Conservation (phyloP, 2,797 vertebrate genomes). For the Orestias chungarensis region DNA sequence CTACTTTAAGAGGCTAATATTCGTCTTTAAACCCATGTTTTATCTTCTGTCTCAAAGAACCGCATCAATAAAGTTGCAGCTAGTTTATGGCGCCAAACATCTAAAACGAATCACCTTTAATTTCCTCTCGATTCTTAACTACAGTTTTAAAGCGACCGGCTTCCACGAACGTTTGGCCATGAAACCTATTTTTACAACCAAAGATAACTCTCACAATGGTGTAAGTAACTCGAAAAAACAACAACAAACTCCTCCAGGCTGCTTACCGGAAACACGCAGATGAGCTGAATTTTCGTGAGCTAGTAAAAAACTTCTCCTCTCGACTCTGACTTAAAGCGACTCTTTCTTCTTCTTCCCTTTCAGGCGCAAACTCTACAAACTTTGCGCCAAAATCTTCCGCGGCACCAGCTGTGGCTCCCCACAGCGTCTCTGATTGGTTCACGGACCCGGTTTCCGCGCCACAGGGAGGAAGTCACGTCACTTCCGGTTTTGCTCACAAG, state of each 20-base stretch:
- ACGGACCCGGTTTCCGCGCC: too few relatives aligned
- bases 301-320: too few relatives aligned
- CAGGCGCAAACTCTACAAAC: slow-evolving; percentile 6
- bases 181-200: background rate
- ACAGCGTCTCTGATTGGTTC: slow-evolving; percentile 52
- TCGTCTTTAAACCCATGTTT: too few relatives aligned
- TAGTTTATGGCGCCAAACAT: background rate
- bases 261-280: background rate
- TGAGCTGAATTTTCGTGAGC: background rate
- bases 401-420: slow-evolving; percentile 40
- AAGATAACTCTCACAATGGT: rapidly evolving
- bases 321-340: rapidly evolving
- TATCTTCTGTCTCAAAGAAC: too few relatives aligned
- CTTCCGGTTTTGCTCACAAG: rapidly evolving
- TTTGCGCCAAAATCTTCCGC: slow-evolving; percentile 46
- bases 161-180: rapidly evolving
- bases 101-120: background rate
- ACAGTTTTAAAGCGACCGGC: background rate
- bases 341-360: rapidly evolving
- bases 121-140: background rate
- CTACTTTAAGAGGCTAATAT: too few relatives aligned
- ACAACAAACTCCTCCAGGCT: too few relatives aligned
- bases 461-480: slow-evolving; percentile 24
- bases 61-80: background rate
- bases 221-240: background rate